Evolutionary conservation across 2,797 vertebrate genomes (phyloP).

Genomic region (Bryconaethiops microstoma): DNA sequence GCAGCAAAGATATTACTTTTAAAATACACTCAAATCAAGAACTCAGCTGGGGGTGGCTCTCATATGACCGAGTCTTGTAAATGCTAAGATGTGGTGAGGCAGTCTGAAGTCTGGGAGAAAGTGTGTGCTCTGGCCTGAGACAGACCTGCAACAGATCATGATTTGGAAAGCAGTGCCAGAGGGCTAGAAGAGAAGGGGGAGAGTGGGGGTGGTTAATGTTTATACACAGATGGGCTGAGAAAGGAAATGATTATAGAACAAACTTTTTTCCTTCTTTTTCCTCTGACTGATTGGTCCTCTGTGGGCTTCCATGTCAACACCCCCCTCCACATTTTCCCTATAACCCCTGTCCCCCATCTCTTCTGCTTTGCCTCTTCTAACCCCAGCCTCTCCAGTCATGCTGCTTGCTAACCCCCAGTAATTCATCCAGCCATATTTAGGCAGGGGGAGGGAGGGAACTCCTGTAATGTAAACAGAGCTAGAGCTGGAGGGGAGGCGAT

Average conservation of each 20-base stretch:
- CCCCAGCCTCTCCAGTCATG: slow-evolving; percentile 13
- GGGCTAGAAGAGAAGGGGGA: slow-evolving; percentile 5
- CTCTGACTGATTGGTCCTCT: slow-evolving; percentile 17
- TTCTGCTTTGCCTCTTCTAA: slow-evolving; percentile 21
- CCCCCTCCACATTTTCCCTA: slow-evolving; percentile 1
- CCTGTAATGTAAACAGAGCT: slow-evolving; percentile 74
- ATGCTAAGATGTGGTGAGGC: not conserved
- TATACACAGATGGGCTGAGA: slow-evolving; percentile 52
- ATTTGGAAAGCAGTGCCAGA: slow-evolving; percentile 28
- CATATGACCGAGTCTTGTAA: slow-evolving; percentile 17
- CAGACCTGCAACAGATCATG: slow-evolving; percentile 21
- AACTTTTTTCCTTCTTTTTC: slow-evolving; percentile 38
- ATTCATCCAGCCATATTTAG: slow-evolving; percentile 78
- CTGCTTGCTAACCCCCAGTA: slow-evolving; percentile 57
- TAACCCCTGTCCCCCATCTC: slow-evolving; percentile 1
- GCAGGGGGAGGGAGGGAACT: slow-evolving; percentile 60
- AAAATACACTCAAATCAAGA: not conserved
- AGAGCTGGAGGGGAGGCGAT: slow-evolving; percentile 62
- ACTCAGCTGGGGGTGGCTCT: slow-evolving; percentile 7
- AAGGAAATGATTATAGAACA: slow-evolving; percentile 59
- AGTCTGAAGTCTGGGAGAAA: slow-evolving; percentile 26
- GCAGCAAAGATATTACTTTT: not conserved
- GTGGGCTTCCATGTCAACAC: slow-evolving; percentile 27
- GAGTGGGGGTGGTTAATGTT: slow-evolving; percentile 57
- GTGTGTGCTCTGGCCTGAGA: slow-evolving; percentile 26